These are phyloP conservation scores for Seladonia tumulorum DNA, from an alignment of 2,888 invertebrate genomes.

Conservation along the genomic window DNA sequence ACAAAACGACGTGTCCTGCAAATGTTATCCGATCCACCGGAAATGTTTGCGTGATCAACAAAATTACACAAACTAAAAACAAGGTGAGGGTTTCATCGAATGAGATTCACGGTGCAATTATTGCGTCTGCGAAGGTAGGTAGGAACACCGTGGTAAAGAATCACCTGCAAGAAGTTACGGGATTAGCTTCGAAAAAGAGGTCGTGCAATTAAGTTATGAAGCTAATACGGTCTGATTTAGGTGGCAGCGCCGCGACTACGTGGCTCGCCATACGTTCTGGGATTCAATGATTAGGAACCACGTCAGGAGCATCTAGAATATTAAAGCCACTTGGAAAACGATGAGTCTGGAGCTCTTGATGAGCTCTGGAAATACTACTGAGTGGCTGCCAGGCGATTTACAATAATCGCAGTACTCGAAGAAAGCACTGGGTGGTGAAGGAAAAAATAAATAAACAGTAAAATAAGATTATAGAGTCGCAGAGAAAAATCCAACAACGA, in stretches of 20 bases:
- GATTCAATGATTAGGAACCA: neutral
- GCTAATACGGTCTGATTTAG: constrained; percentile 4
- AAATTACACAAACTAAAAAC: neutral
- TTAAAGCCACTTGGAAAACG: neutral
- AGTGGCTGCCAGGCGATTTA: neutral
- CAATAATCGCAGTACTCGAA: neutral
- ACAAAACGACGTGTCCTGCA: neutral
- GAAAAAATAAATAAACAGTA: neutral
- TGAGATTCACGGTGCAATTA: neutral
- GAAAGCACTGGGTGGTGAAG: neutral
- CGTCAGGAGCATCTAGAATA: neutral
- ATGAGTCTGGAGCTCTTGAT: neutral
- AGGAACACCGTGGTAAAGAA: neutral
- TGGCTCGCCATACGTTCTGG: neutral
- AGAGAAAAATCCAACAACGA: no score
- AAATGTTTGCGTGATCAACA: neutral
- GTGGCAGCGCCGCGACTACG: neutral
- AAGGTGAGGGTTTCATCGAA: neutral
- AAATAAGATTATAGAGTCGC: neutral
- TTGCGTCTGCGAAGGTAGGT: neutral
- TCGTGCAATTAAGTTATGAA: constrained; percentile 35
- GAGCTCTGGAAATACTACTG: neutral
- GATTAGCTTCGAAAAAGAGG: constrained; percentile 23
- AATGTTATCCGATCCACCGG: neutral
- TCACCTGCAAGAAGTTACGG: neutral